Percentiles rank a stretch among this genome's conserved stretches.
phyloP scores from a whole-genome alignment of 1,140 invertebrate genomes.

The Bombus impatiens region DNA sequence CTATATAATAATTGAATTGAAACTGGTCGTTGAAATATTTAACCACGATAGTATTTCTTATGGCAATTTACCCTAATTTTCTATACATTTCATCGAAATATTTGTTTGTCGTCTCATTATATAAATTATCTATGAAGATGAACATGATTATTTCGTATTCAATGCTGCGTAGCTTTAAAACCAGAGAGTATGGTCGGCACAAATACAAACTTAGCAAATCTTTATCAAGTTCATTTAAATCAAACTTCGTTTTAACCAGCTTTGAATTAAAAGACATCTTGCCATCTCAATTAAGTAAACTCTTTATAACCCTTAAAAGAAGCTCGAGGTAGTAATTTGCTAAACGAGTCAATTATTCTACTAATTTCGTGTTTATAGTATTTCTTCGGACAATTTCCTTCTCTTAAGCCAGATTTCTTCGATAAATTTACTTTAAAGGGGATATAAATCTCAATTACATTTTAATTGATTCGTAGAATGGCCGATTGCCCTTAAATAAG shows the following conservation, averaged over 20 bases:
- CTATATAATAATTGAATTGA: not conserved
- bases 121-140: too few relatives aligned
- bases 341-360: not conserved
- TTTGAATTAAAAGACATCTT: not conserved
- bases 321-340: not conserved
- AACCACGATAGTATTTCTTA: not conserved
- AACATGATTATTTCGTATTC: not conserved
- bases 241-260: not conserved
- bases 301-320: not conserved
- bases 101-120: too few relatives aligned
- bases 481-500: not conserved
- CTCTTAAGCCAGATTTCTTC: not conserved
- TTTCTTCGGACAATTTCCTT: not conserved
- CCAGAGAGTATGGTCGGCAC: too few relatives aligned
- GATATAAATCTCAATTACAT: not conserved
- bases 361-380: not conserved
- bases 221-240: not conserved
- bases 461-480: not conserved
- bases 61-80: not conserved
- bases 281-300: slow-evolving; percentile 11
- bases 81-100: not conserved
- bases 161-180: not conserved
- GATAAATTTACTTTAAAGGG: not conserved
- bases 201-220: not conserved
- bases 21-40: not conserved